phyloP scores from a whole-genome alignment of 2,113 vertebrate genomes.

The Cynopterus brachyotis region DNA sequence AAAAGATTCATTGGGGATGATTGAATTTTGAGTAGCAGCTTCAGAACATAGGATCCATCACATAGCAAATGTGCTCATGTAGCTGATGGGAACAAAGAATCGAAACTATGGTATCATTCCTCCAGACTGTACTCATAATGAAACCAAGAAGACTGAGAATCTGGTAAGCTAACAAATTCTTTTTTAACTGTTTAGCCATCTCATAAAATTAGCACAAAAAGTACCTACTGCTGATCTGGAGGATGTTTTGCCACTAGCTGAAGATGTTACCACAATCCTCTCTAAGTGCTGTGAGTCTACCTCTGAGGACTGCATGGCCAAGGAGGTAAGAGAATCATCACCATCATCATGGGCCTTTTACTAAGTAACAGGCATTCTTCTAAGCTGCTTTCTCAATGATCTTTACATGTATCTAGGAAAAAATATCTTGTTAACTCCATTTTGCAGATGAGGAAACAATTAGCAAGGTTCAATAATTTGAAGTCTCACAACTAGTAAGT shows the following conservation, averaged over 20 bases:
- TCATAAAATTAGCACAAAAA: conserved; percentile 82
- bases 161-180: not conserved
- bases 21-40: not conserved
- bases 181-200: conserved; percentile 73
- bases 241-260: conserved; percentile 78
- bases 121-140: not conserved
- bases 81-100: not conserved
- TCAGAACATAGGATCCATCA: not conserved
- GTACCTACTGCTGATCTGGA: conserved; percentile 74
- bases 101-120: not conserved
- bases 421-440: not conserved
- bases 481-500: not conserved
- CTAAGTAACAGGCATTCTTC: not conserved
- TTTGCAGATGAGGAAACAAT: not conserved
- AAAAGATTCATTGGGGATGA: not conserved
- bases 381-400: not conserved
- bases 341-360: accelerated
- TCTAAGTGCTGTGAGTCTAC: conserved; percentile 79
- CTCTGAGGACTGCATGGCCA: conserved; percentile 81
- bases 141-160: not conserved
- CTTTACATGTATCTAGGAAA: not conserved
- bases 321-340: conserved; percentile 65
- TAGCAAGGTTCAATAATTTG: not conserved
- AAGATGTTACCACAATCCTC: conserved; percentile 64
- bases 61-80: not conserved